Conservation (phyloP, 2,888 invertebrate genomes). For the Mythimna albipuncta region DNA sequence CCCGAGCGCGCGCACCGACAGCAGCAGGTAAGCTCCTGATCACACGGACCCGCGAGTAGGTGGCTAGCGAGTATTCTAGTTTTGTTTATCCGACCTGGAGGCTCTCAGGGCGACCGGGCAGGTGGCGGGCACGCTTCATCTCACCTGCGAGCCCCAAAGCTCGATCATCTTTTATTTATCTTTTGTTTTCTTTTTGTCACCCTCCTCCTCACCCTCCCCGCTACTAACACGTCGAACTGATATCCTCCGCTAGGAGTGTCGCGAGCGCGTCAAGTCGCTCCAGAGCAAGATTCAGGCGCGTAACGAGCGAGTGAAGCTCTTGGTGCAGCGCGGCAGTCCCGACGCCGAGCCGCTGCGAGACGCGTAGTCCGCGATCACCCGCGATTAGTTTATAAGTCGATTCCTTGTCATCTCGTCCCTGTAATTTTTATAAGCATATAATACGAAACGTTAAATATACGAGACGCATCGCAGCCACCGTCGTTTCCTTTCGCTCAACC, state of each 20-base stretch:
- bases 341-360: conserved; percentile 94
- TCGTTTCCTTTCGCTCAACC: conserved; percentile 83
- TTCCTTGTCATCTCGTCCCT: conserved; percentile 78
- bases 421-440: conserved; percentile 78
- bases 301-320: conserved; percentile 96
- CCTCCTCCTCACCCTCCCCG: conserved; percentile 78
- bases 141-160: conserved; percentile 71
- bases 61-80: conserved; percentile 85
- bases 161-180: conserved; percentile 76
- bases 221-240: conserved; percentile 83
- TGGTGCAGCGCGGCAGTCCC: conserved; percentile 96
- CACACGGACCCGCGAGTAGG: conserved; percentile 73
- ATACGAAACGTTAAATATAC: conserved; percentile 80
- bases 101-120: conserved; percentile 73
- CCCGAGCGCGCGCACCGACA: conserved; percentile 95
- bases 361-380: conserved; percentile 86
- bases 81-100: conserved; percentile 78
- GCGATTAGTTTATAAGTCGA: conserved; percentile 78
- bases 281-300: conserved; percentile 97
- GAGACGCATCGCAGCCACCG: conserved; percentile 83
- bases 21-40: conserved; percentile 94
- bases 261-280: conserved; percentile 96
- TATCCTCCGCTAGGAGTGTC: conserved; percentile 93
- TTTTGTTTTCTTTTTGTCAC: conserved; percentile 86
- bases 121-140: conserved; percentile 75